These are phyloP conservation scores for Thalassaphorura encarpata DNA, from an alignment of 1,140 invertebrate genomes.

Conservation along the genomic window DNA sequence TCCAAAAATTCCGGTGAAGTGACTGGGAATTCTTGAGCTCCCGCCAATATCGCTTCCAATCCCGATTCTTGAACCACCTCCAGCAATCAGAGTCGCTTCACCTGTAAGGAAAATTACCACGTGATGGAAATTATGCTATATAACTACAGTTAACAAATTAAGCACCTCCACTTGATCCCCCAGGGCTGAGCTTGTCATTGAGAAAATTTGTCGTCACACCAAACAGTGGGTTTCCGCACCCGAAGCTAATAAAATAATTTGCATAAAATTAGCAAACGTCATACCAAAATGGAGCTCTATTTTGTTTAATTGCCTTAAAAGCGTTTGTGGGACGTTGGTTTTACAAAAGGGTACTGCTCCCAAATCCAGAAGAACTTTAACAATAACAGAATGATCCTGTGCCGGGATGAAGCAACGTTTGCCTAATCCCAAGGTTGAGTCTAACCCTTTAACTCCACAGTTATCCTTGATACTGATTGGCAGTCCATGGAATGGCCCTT, in stretches of 20 bases:
- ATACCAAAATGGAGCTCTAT: constrained; percentile 2
- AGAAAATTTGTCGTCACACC: constrained; percentile 30
- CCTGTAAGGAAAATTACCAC: too few relatives aligned
- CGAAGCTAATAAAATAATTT: constrained; percentile 18
- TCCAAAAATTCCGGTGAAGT: constrained; percentile 26
- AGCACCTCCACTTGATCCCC: constrained; percentile 34
- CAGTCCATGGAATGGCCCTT: constrained; percentile 36
- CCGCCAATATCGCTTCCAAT: constrained; percentile 44
- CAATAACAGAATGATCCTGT: constrained; percentile 35
- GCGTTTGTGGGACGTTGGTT: constrained; percentile 42
- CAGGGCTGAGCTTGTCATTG: constrained; percentile 24
- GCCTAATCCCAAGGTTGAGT: constrained; percentile 31
- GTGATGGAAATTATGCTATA: too few relatives aligned
- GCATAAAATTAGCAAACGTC: neutral
- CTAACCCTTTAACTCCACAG: constrained; percentile 39
- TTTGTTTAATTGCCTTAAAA: constrained; percentile 20
- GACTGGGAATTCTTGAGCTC: constrained; percentile 27
- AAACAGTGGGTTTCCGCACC: constrained; percentile 33
- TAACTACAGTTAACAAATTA: too few relatives aligned
- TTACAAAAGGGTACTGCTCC: constrained; percentile 43
- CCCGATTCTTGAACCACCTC: constrained; percentile 35
- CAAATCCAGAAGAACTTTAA: constrained; percentile 32
- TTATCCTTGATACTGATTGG: constrained; percentile 39
- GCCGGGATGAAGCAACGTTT: constrained; percentile 37
- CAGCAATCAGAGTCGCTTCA: constrained; percentile 35